Percentiles rank a stretch among this genome's conserved stretches.
Evolutionary conservation across 1,140 invertebrate species (phyloP).

Genomic region (Leptonema lineaticorne): DNA sequence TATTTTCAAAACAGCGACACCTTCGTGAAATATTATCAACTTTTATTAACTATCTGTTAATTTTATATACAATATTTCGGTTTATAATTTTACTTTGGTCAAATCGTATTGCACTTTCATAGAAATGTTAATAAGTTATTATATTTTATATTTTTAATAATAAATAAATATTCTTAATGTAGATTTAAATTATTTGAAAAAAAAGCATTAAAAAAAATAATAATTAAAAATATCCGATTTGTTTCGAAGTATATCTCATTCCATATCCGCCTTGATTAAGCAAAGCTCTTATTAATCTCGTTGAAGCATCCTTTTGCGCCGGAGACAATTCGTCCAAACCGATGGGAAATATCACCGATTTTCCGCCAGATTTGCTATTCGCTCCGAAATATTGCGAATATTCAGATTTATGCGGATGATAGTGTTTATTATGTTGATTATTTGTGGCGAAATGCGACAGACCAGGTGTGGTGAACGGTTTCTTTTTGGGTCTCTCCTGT

Average conservation of each 20-base stretch:
- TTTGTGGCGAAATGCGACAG: conserved; percentile 46
- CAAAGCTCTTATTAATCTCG: conserved; percentile 37
- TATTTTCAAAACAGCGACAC: background rate
- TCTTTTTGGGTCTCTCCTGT: conserved; percentile 37
- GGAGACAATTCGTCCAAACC: conserved; percentile 19
- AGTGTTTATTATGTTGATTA: background rate
- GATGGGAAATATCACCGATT: conserved; percentile 30
- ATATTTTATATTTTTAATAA: background rate
- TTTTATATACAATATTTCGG: no score
- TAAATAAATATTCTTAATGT: background rate
- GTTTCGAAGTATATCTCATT: conserved; percentile 38
- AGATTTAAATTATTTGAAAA: background rate
- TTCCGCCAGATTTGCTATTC: conserved; percentile 32
- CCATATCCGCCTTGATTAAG: conserved; percentile 40
- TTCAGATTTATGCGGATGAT: conserved; percentile 31
- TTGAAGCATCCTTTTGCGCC: conserved; percentile 34
- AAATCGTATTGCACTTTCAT: background rate
- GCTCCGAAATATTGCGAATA: conserved; percentile 33
- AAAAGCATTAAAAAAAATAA: background rate
- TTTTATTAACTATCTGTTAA: no score
- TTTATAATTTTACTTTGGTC: no score
- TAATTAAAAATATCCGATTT: conserved; percentile 35
- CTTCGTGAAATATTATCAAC: background rate
- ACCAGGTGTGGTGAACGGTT: conserved; percentile 47
- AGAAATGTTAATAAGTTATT: background rate